Conservation (phyloP, 2,797 vertebrate species). For the Melanotaenia pygmaea region DNA sequence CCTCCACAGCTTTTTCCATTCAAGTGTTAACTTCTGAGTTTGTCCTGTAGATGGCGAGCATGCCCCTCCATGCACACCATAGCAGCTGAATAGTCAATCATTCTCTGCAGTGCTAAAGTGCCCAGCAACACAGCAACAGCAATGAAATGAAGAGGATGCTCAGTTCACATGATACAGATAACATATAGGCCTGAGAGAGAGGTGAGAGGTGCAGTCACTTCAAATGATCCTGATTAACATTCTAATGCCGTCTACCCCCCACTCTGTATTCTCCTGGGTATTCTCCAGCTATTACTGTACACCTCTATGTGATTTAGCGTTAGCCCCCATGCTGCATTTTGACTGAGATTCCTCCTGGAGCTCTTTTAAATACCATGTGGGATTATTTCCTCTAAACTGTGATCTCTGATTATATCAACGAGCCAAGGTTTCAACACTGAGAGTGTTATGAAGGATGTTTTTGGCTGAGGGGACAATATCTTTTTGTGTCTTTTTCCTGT, state of each 20-base stretch:
- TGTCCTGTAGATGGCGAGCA: slow-evolving; percentile 63
- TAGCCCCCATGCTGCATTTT: not conserved
- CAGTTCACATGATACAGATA: slow-evolving; percentile 44
- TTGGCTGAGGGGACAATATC: not conserved
- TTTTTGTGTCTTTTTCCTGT: not conserved
- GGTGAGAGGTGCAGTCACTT: slow-evolving; percentile 11
- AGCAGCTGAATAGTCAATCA: slow-evolving; percentile 33
- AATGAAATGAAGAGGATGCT: slow-evolving; percentile 63
- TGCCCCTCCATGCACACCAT: not conserved
- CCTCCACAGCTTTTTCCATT: slow-evolving; percentile 1
- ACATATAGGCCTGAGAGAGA: slow-evolving; percentile 29
- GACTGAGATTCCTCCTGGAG: slow-evolving; percentile 7
- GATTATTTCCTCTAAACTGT: not conserved
- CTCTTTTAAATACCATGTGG: slow-evolving; percentile 4
- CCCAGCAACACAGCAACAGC: slow-evolving; percentile 67
- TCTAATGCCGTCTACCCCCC: slow-evolving; percentile 2
- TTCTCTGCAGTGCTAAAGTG: slow-evolving; percentile 60
- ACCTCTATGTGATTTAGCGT: slow-evolving; percentile 8
- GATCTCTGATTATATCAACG: slow-evolving; percentile 4
- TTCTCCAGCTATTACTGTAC: not conserved
- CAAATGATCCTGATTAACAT: slow-evolving; percentile 42
- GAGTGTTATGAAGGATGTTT: not conserved
- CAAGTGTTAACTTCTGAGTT: not conserved
- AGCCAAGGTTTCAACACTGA: not conserved
- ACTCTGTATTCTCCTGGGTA: not conserved